Evolutionary conservation across 2,797 vertebrate genomes (phyloP).

Genomic region (Fundulus diaphanus): DNA sequence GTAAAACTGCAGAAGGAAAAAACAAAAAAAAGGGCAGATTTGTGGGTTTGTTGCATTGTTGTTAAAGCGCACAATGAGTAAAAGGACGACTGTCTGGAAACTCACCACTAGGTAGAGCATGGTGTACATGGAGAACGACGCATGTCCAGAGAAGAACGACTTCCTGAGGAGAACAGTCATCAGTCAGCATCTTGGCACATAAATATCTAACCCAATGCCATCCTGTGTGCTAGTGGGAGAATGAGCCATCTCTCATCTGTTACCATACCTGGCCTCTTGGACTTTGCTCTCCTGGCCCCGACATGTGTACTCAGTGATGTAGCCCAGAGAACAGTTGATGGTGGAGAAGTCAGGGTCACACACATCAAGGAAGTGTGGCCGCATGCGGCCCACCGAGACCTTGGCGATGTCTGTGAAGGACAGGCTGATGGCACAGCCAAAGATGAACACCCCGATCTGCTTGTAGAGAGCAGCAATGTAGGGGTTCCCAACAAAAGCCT

Average conservation of each 20-base stretch:
- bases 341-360: constrained; percentile 88
- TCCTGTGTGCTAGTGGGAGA: background rate
- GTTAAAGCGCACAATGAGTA: background rate
- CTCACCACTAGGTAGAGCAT: constrained; percentile 99
- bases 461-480: constrained; percentile 94
- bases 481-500: constrained; percentile 91
- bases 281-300: constrained; percentile 87
- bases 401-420: constrained; percentile 99
- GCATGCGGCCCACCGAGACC: constrained; percentile 94
- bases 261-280: constrained; percentile 90
- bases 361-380: constrained; percentile 93
- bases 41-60: background rate
- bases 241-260: background rate
- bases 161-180: constrained; percentile 84
- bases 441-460: constrained; percentile 95
- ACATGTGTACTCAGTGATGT: constrained; percentile 92
- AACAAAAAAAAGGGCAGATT: background rate
- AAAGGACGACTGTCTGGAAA: constrained; percentile 34
- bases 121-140: constrained; percentile 97
- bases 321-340: constrained; percentile 92
- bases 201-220: background rate
- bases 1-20: constrained; percentile 85
- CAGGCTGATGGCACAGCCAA: constrained; percentile 95
- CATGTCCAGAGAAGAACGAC: constrained; percentile 97
- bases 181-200: constrained; percentile 3